Percentiles rank a stretch among this genome's conserved stretches.
phyloP scores from a whole-genome alignment of 2,797 vertebrate genomes.

The Catostomus latipinnis region DNA sequence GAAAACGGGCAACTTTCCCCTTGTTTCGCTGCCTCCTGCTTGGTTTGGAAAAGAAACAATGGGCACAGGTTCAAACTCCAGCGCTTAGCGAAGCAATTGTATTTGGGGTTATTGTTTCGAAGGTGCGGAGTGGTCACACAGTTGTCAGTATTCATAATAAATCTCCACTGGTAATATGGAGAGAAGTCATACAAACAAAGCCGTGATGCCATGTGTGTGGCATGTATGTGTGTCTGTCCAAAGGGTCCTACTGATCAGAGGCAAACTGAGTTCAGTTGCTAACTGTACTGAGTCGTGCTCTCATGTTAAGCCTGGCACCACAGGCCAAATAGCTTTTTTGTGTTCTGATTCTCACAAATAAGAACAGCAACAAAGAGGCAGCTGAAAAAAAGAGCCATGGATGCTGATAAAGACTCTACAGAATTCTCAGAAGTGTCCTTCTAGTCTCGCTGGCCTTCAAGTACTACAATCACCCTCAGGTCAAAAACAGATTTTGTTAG shows the following conservation, averaged over 20 bases:
- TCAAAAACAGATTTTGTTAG: slow-evolving; percentile 14
- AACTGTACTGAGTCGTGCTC: slow-evolving; percentile 42
- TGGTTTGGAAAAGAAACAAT: slow-evolving; percentile 50
- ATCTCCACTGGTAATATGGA: slow-evolving; percentile 16
- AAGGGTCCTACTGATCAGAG: slow-evolving; percentile 51
- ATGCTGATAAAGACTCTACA: slow-evolving; percentile 38
- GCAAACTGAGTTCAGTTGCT: slow-evolving; percentile 20
- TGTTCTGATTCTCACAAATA: slow-evolving; percentile 39
- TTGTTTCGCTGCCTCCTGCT: slow-evolving; percentile 36
- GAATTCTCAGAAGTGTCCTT: slow-evolving; percentile 34
- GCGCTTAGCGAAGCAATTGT: slow-evolving; percentile 33
- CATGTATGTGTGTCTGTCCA: slow-evolving; percentile 24
- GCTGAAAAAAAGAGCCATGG: slow-evolving; percentile 21
- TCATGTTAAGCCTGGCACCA: slow-evolving; percentile 50
- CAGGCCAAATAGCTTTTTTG: slow-evolving; percentile 51
- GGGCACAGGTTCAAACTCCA: slow-evolving; percentile 41
- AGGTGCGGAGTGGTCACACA: slow-evolving; percentile 33
- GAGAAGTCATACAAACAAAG: slow-evolving; percentile 45
- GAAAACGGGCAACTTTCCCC: slow-evolving; percentile 46
- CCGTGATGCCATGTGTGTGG: neutral
- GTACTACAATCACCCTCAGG: slow-evolving; percentile 38
- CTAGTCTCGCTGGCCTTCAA: slow-evolving; percentile 28
- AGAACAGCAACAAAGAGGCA: slow-evolving; percentile 41
- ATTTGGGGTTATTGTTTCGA: slow-evolving; percentile 48
- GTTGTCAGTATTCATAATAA: slow-evolving; percentile 42